Evolutionary conservation across 2,888 invertebrate species (phyloP), one percentile per base, ranked within the genome.

Genomic region (Theodoxus fluviatilis): DNA sequence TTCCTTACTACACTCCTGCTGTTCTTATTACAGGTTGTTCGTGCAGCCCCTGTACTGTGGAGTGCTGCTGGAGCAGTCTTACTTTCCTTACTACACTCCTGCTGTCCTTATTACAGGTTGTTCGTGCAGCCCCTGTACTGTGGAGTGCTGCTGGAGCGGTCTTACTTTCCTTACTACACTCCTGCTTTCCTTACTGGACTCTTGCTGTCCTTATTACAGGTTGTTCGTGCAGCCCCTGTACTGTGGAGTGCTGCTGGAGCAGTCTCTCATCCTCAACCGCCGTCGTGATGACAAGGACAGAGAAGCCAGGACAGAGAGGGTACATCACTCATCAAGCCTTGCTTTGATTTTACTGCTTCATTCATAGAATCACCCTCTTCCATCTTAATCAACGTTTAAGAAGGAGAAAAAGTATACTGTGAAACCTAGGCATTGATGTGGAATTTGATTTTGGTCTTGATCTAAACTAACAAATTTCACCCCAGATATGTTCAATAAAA

Each of bases 41-140:
- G n/a, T n/a, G n/a, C n/a, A n/a, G n/a, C n/a, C n/a, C n/a, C n/a
- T n/a, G n/a, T n/a, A n/a, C n/a, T n/a, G n/a, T n/a, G n/a, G n/a
- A n/a, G n/a, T n/a, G n/a, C n/a, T n/a, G n/a, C n/a, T n/a, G n/a
- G n/a, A n/a, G 87, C 97, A 98, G 88, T 96, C 96, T 18, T n/a
- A n/a, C n/a, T n/a, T n/a, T n/a, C n/a, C n/a, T n/a, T n/a, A n/a
- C n/a, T n/a, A n/a, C n/a, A n/a, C n/a, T n/a, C n/a, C n/a, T n/a
- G n/a, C n/a, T n/a, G n/a, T n/a, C n/a, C n/a, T n/a, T n/a, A n/a
- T 73, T 76, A 18, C 78, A 88, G 88, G 63, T 88, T 99, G 69
- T 99, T 96, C 84, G 94, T 98, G 0, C 90, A 93, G 22, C 97
- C 98, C 0, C 94, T 97, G 94, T 98, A 98, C 88, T 94, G 93